These are phyloP conservation scores for Heliconius cydno DNA, from an alignment of 2,888 invertebrate species.

Conservation along the genomic window DNA sequence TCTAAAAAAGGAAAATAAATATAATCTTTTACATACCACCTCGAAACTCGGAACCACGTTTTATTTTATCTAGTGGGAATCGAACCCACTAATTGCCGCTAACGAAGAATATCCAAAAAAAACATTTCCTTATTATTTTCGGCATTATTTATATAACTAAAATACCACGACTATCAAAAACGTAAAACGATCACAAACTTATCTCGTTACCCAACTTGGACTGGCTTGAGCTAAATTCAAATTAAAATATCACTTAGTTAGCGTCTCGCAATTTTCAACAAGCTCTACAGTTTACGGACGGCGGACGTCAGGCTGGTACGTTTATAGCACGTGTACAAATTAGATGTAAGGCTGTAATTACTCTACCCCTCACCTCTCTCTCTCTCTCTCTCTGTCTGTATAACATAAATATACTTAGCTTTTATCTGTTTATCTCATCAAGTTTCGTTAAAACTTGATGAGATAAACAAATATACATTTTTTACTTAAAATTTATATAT, in stretches of 20 bases:
- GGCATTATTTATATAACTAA: too few species aligned
- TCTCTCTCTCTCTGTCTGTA: neutral
- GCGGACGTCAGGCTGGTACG: neutral
- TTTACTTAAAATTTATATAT: too few species aligned
- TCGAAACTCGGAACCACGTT: too few species aligned
- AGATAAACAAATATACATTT: neutral
- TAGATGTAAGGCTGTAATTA: conserved; percentile 12
- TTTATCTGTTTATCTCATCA: neutral
- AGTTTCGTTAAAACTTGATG: too few species aligned
- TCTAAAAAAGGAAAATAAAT: too few species aligned
- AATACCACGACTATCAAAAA: neutral
- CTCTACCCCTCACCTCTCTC: neutral
- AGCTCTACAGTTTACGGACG: conserved; percentile 13
- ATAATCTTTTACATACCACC: too few species aligned
- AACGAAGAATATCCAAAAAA: too few species aligned
- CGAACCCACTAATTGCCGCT: too few species aligned
- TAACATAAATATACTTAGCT: neutral
- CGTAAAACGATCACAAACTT: neutral
- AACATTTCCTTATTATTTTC: too few species aligned
- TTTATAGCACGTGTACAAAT: conserved; percentile 25
- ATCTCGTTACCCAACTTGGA: neutral
- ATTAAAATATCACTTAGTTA: conserved; percentile 24
- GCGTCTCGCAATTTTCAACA: conserved; percentile 15
- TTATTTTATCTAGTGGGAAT: too few species aligned
- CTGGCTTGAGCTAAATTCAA: conserved; percentile 10